These are phyloP conservation scores for Prietella phreatophila DNA, from an alignment of 2,113 vertebrate genomes.

Conservation along the genomic window DNA sequence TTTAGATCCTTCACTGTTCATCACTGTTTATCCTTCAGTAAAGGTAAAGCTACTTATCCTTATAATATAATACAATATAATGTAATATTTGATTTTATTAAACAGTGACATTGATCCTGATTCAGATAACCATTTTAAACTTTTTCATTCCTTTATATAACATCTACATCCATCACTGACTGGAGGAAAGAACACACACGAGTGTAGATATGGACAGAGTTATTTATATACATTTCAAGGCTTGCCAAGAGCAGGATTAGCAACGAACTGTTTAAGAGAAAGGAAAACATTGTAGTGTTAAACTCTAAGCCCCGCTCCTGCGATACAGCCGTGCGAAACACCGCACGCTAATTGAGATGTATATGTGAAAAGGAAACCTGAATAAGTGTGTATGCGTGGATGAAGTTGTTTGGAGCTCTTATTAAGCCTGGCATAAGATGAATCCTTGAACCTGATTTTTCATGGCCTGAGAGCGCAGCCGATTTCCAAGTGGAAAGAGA, in stretches of 20 bases:
- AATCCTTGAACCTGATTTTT: constrained; percentile 28
- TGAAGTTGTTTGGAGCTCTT: constrained; percentile 12
- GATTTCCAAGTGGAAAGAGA: constrained; percentile 6
- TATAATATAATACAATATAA: no score
- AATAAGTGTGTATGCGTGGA: neutral
- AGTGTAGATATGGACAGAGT: neutral
- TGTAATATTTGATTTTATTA: neutral
- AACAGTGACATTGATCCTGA: neutral
- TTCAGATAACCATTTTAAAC: neutral
- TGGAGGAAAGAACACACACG: neutral
- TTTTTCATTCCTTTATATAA: neutral
- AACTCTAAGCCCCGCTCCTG: neutral
- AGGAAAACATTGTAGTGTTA: neutral
- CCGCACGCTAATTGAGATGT: neutral
- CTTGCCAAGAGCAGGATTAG: neutral
- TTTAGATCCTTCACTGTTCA: neutral
- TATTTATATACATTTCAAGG: neutral
- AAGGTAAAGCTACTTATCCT: neutral
- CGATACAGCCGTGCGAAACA: neutral
- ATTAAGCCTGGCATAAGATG: constrained; percentile 11
- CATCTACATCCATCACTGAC: neutral
- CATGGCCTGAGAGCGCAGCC: constrained; percentile 10
- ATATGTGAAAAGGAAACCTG: constrained; percentile 8
- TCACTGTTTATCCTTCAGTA: neutral
- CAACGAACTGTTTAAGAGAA: neutral